Base-by-base conservation (phyloP, 2,113 vertebrate genomes). In the Pseudolaguvia tuberculata region DNA sequence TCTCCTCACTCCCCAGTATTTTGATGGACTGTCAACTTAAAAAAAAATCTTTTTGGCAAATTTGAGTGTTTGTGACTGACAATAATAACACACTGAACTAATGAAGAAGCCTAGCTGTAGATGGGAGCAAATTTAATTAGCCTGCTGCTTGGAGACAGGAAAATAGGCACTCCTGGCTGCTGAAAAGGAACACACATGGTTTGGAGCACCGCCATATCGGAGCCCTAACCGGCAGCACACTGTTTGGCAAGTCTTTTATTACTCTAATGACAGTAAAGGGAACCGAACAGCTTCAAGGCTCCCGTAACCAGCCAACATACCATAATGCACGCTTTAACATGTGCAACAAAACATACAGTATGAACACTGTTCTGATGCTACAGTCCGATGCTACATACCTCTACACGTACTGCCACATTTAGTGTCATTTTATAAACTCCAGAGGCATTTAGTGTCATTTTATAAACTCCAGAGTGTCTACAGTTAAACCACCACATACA, bases 211-310 rank as follows among this genome's bases (percentile, higher is more conserved):
- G 77, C 80, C 80, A 85, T 59, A 90, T 90, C 87, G 88, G 81
- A 77, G 78, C 79, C 85, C 59, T 42, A 53, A 66, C 84, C 84
- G 87, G 87, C 89, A 91, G 90, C 84, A 78, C 70, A 86, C 88
- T 90, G 90, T 90, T 91, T 90, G 84, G 71, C 85, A 84, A 88
- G 88, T 87, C 87, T 91, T 91, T 89, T 91, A 91, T 92, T 90
- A 90, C 85, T 76, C 78, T 90, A 91, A 92, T 91, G 89, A 90
- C 82, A 90, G 89, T 75, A 82, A 75, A 83, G 85, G 85, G 81
- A 85, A 79, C 73, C 70, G 81, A 85, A 83, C 84, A 82, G 83
- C 85, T 80, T 85, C 74, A 74, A 78, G 77, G 70, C 77, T 86
- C 81, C 48, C 47, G 14, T 21, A 77, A n/a, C 15, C 31, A 0